These are phyloP conservation scores for Neoseiulus cucumeris DNA, from an alignment of 1,140 invertebrate genomes.

Conservation along the genomic window DNA sequence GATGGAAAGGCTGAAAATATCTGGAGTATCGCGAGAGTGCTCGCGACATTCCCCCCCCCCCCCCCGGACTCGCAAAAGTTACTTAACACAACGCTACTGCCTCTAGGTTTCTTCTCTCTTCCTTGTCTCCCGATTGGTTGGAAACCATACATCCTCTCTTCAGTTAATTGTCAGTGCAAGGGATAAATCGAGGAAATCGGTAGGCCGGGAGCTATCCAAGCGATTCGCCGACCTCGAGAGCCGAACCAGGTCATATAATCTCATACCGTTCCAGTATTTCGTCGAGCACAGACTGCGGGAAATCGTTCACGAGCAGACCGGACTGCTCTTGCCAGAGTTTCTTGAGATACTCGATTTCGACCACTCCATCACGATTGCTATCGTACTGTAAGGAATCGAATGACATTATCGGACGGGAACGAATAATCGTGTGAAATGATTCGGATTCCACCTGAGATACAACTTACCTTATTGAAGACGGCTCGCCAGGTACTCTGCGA, in stretches of 20 bases:
- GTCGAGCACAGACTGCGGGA: not conserved
- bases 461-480: slow-evolving; percentile 1
- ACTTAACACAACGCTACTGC: too few relatives aligned
- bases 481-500: not conserved
- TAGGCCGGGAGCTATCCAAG: too few relatives aligned
- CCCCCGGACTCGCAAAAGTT: too few relatives aligned
- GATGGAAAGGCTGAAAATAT: too few relatives aligned
- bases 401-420: not conserved
- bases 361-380: not conserved
- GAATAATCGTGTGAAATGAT: not conserved
- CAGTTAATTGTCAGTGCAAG: not conserved
- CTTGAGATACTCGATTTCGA: not conserved
- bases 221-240: too few relatives aligned
- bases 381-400: not conserved
- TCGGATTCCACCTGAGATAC: not conserved
- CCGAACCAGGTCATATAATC: too few relatives aligned
- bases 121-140: too few relatives aligned
- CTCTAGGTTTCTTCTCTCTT: too few relatives aligned
- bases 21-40: too few relatives aligned
- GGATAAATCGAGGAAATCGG: not conserved
- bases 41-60: too few relatives aligned
- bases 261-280: not conserved
- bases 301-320: not conserved
- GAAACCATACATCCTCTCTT: too few relatives aligned
- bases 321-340: not conserved